A percentile compares a stretch with the other conserved stretches of the same genome.
phyloP scores from a whole-genome alignment of 2,113 vertebrate species.

The Clarias magur region DNA sequence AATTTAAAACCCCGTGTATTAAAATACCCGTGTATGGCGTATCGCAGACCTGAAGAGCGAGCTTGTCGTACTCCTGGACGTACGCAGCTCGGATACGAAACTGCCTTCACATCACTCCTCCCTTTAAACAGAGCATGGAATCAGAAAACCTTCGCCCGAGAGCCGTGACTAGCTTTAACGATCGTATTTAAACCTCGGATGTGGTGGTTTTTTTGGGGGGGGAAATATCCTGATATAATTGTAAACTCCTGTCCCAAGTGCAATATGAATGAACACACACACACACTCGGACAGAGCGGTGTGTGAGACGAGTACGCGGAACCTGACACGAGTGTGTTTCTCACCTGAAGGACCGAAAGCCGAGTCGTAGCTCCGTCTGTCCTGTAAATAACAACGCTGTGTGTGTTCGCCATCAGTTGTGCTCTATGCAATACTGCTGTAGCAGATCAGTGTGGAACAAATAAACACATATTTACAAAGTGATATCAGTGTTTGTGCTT shows the following conservation, averaged over 20 bases:
- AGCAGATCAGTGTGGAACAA: constrained; percentile 55
- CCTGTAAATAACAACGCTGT: constrained; percentile 48
- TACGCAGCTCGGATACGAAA: not conserved
- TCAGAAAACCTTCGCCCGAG: not conserved
- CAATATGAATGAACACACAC: constrained; percentile 51
- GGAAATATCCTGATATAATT: constrained; percentile 41
- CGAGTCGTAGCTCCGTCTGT: constrained; percentile 31
- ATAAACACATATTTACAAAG: constrained; percentile 41
- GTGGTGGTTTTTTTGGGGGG: not conserved
- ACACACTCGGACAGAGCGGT: not conserved
- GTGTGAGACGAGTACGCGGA: constrained; percentile 9
- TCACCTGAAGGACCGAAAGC: constrained; percentile 16
- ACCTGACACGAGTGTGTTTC: constrained; percentile 34
- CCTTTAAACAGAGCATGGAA: not conserved
- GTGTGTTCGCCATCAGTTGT: constrained; percentile 47
- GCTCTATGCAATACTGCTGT: constrained; percentile 63
- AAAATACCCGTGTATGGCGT: too few species aligned
- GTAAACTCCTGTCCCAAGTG: constrained; percentile 57
- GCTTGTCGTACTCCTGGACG: not conserved
- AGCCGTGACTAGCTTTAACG: constrained; percentile 37
- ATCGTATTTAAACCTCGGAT: constrained; percentile 10
- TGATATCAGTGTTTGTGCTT: not conserved
- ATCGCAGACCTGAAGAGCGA: not conserved
- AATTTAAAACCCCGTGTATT: not conserved
- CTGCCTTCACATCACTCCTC: not conserved